Percentiles rank a stretch among this genome's conserved stretches.
phyloP scores from a whole-genome alignment of 2,888 invertebrate genomes.

The Nipponacmea schrenckii region DNA sequence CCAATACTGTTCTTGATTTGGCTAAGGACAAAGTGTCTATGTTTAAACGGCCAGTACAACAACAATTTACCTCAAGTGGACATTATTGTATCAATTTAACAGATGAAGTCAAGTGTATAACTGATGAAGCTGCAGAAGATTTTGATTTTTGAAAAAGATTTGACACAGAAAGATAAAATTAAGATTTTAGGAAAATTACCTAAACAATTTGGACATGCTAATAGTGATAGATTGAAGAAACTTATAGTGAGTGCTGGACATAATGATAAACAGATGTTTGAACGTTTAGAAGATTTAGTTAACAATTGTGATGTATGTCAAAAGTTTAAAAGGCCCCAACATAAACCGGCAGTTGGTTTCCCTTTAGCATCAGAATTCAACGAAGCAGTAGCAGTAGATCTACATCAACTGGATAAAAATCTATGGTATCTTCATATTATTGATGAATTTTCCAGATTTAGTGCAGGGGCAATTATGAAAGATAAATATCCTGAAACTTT shows the following conservation, averaged over 20 bases:
- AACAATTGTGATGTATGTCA: not conserved
- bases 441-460: conserved; percentile 26
- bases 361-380: conserved; percentile 19
- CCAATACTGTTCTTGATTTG: conserved; percentile 19
- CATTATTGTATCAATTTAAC: conserved; percentile 23
- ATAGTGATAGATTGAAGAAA: not conserved
- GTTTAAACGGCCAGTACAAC: conserved; percentile 19
- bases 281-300: not conserved
- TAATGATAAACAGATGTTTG: conserved; percentile 11
- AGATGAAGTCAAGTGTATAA: not conserved
- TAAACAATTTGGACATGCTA: conserved; percentile 9
- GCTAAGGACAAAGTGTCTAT: conserved; percentile 20
- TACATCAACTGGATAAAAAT: conserved; percentile 21
- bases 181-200: not conserved
- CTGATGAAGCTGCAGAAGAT: not conserved
- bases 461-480: conserved; percentile 23
- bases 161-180: not conserved
- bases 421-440: conserved; percentile 27
- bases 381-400: conserved; percentile 22
- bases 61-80: conserved; percentile 25
- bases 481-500: conserved; percentile 19
- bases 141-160: not conserved
- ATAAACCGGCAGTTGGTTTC: conserved; percentile 25
- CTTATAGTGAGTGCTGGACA: not conserved
- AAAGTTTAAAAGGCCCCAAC: not conserved